Evolutionary conservation across 2,113 vertebrate species (phyloP), one percentile per base, ranked within the genome.

Genomic region (Anser brachyrhynchus): DNA sequence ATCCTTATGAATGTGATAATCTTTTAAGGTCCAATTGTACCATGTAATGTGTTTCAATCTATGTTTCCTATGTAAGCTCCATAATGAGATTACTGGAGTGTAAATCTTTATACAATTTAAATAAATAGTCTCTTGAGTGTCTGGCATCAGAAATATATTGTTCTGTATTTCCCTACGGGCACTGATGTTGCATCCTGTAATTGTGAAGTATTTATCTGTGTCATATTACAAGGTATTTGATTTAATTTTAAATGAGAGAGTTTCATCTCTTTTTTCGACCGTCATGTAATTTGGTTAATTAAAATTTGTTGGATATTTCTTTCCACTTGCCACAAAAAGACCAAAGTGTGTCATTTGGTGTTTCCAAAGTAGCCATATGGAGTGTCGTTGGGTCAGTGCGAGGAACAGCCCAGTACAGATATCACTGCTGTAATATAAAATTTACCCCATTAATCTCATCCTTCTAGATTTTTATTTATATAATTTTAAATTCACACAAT

Each of bases 81-180:
- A 37, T 94, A 96, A 92, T 86, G 65, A 95, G 87, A 93, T 96
- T 95, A 93, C 61, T 61, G n/a, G 35, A 81, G 43, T 84, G 39
- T 81, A 92, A 96, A 92, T 89, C 85, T 94, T 93, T 1, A 3
- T 88, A 69, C 83, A 61, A 39, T 95, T 96, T 92, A 78, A 96
- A 90, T 86, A 87, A 91, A 94, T 33, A 94, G 69, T 75, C 72
- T 81, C 88, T 55, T 0, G 0, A 90, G 88, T 86, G 65, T 59
- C 65, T 96, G 72, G 46, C 61, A 69, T 92, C 81, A 84, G 81
- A 90, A 95, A 92, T 88, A 61, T 25, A 80, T 67, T 96, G 76
- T 89, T 94, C 46, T 75, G 25, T 64, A 59, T 95, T 93, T 93
- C 90, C 94, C 93, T 77, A 55, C 0, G 0, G 95, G 90, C 90